Conservation (phyloP, 1,140 invertebrate genomes). For the Capitella teleta region DNA sequence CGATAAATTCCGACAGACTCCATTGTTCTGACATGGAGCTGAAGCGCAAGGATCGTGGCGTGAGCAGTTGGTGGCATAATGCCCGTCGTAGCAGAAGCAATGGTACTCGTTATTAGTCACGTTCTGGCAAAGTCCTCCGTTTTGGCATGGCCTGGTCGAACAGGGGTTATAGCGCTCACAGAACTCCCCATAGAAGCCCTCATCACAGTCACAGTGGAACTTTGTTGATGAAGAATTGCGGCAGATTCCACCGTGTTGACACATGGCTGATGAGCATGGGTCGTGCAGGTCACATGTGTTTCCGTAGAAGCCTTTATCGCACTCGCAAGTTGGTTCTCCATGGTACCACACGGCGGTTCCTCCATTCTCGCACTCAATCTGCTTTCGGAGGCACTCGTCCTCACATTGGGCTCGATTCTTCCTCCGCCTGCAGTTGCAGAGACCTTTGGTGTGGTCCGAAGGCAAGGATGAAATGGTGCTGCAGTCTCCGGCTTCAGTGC, state of each 20-base stretch:
- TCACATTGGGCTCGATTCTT: not conserved
- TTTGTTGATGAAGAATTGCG: not conserved
- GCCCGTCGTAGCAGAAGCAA: conserved; percentile 2
- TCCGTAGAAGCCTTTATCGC: conserved; percentile 5
- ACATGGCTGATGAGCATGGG: conserved; percentile 1
- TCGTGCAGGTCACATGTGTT: conserved; percentile 7
- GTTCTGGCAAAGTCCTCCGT: conserved; percentile 5
- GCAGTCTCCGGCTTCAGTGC: too few species aligned
- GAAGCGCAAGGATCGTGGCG: conserved; percentile 6
- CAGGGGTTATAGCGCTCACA: conserved; percentile 5
- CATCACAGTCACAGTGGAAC: conserved; percentile 6
- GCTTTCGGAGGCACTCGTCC: conserved; percentile 5
- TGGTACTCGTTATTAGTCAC: conserved; percentile 1
- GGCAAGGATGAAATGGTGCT: too few species aligned
- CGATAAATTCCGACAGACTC: not conserved
- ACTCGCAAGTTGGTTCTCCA: conserved; percentile 1
- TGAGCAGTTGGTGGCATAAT: conserved; percentile 1
- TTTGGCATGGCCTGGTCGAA: conserved; percentile 1
- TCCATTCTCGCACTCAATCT: conserved; percentile 4
- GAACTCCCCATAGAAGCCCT: conserved; percentile 3
- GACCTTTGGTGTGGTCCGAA: too few species aligned
- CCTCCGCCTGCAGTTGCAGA: not conserved
- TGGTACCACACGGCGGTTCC: conserved; percentile 3
- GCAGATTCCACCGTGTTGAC: conserved; percentile 5
- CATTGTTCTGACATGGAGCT: conserved; percentile 2